phyloP scores from a whole-genome alignment of 2,113 vertebrate genomes.

The Ageneiosus marmoratus region DNA sequence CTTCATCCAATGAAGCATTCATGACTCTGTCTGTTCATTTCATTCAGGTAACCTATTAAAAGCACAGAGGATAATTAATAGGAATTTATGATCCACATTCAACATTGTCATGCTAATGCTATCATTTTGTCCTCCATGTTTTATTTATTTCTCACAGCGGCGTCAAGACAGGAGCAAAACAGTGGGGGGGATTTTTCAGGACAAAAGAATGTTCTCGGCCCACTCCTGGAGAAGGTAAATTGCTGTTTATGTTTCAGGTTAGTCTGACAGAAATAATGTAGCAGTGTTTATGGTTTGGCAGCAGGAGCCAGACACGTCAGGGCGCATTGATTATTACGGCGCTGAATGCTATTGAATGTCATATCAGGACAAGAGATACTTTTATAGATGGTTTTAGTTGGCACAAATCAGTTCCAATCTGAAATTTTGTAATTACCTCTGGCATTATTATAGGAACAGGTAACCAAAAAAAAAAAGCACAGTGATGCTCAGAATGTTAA shows the following conservation, averaged over 20 bases:
- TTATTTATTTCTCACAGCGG: background rate
- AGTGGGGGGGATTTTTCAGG: constrained; percentile 33
- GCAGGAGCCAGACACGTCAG: constrained; percentile 10
- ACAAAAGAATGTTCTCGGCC: constrained; percentile 46
- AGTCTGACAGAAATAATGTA: constrained; percentile 54
- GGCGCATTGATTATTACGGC: background rate
- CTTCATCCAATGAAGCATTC: background rate
- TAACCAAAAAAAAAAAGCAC: background rate
- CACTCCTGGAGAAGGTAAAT: constrained; percentile 45
- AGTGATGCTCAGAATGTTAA: background rate
- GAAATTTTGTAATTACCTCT: background rate
- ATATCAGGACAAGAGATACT: constrained; percentile 3
- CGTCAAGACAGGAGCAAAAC: constrained; percentile 10
- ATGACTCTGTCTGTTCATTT: too few relatives aligned
- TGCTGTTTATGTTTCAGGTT: constrained; percentile 55
- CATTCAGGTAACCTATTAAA: background rate
- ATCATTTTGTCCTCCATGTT: background rate
- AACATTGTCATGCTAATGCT: background rate
- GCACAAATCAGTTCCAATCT: background rate
- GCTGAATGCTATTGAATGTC: background rate
- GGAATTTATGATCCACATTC: background rate
- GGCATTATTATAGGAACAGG: background rate
- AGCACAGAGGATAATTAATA: background rate
- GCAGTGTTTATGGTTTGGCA: constrained; percentile 53
- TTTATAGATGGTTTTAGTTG: constrained; percentile 4